Base-by-base conservation (phyloP, 2,888 invertebrate species). In the Coenonympha glycerion region DNA sequence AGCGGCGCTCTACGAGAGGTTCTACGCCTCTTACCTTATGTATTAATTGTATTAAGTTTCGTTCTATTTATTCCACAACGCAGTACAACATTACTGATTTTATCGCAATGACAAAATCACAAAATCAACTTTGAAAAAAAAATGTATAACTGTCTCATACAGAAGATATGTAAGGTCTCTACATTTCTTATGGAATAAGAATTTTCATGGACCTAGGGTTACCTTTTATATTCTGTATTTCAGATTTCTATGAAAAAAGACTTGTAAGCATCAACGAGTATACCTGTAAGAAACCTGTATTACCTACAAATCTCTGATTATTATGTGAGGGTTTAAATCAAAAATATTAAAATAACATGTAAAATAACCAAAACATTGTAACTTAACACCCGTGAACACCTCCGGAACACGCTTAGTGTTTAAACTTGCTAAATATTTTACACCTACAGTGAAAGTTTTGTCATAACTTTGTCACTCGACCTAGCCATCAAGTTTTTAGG, bases 1-100 rank as follows among this genome's bases (percentile, higher is more conserved):
- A 67, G 63, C 60, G 49, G 49, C 62, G 67, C 57, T 66, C 67
- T 56, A 70, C 64, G 68, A 55, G 46, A 2, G 13, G 13, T 33
- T 15, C 41, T 21, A 9, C 24, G 16, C 6, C 19, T 39, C 18
- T 41, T 40, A 13, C 13, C 34, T 42, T 53, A 13, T 30, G 16
- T 40, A 40, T 40, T 49, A 19, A 30, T 49, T 46, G 31, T 48
- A 48, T 48, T 48, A 34, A 34, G 13, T 45, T 34, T 16, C 22
- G 34, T 24, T 34, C 34, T 18, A 24, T 34, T 16, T 34, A 22
- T 16, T n/a, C 21, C 45, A 11, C 13, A 9, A 30, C 19, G 13
- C 11, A n/a, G n/a, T 15, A 22, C 22, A 13, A 21, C 41, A 13
- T 36, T 36, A 5, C 11, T 36, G 18, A n/a, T n/a, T 21, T 36